Evolutionary conservation across 1,140 invertebrate genomes (phyloP).

Genomic region (Ceratitis capitata): DNA sequence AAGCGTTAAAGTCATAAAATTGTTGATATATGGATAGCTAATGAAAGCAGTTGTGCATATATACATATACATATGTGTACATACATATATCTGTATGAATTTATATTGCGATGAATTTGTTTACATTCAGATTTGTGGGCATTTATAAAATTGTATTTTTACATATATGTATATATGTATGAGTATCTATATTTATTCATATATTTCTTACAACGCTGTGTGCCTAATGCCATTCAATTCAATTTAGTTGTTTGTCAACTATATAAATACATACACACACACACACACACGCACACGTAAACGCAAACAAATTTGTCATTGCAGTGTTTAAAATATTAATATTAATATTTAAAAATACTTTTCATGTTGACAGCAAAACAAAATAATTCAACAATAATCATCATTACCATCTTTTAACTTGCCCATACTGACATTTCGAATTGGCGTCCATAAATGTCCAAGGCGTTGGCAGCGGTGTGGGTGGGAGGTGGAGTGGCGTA

Average conservation of each 20-base stretch:
- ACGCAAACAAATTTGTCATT: conserved; percentile 1
- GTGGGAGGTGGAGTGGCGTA: neutral
- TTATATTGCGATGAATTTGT: neutral
- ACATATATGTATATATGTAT: too few species aligned
- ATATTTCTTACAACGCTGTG: neutral
- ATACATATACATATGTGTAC: too few species aligned
- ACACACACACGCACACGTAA: too few species aligned
- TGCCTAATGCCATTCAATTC: neutral
- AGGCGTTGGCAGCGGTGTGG: neutral
- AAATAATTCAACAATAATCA: conserved; percentile 23
- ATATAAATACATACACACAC: too few species aligned
- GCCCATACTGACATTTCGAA: neutral
- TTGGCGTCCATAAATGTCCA: neutral
- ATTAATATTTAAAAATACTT: conserved; percentile 30
- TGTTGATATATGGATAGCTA: neutral
- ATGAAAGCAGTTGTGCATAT: neutral
- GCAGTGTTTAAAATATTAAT: neutral
- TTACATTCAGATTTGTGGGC: too few species aligned
- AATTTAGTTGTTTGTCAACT: neutral
- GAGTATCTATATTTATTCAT: neutral
- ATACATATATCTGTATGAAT: too few species aligned
- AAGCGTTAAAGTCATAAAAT: neutral
- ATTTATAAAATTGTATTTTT: too few species aligned
- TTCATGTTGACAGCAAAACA: conserved; percentile 16
- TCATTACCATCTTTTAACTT: neutral